A percentile compares a stretch with the other conserved stretches of the same genome.
Conservation (phyloP, 2,888 invertebrate genomes). For the Dione juno region DNA sequence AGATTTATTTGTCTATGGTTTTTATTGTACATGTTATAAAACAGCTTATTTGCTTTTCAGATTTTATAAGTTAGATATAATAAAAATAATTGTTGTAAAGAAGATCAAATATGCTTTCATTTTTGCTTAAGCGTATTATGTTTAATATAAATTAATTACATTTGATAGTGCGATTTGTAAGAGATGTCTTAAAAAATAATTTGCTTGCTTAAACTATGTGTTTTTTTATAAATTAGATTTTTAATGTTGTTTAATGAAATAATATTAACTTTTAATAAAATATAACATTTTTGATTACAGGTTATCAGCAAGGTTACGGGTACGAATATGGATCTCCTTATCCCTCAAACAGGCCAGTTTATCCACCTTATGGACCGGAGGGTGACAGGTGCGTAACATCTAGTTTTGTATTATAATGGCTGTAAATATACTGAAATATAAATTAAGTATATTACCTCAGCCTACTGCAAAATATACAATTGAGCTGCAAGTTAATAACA, state of each 20-base stretch:
- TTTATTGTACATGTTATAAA: neutral
- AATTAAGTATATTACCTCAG: too few relatives aligned
- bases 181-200: neutral
- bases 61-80: neutral
- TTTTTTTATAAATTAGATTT: neutral
- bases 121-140: slow-evolving; percentile 9
- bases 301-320: slow-evolving; percentile 86
- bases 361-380: slow-evolving; percentile 89
- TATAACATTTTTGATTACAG: slow-evolving; percentile 57
- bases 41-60: slow-evolving; percentile 6
- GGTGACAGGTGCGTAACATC: slow-evolving; percentile 84
- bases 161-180: too few relatives aligned
- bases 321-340: slow-evolving; percentile 87
- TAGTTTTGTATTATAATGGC: neutral
- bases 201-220: neutral
- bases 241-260: neutral
- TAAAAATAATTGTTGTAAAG: neutral
- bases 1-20: neutral
- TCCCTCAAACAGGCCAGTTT: slow-evolving; percentile 90
- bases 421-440: too few relatives aligned
- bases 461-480: too few relatives aligned
- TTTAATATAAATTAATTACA: slow-evolving; percentile 4
- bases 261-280: slow-evolving; percentile 1
- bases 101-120: neutral
- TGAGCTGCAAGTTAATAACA: too few relatives aligned